These are phyloP conservation scores for Burhinus bistriatus DNA, from an alignment of 2,113 vertebrate genomes.

Conservation along the genomic window DNA sequence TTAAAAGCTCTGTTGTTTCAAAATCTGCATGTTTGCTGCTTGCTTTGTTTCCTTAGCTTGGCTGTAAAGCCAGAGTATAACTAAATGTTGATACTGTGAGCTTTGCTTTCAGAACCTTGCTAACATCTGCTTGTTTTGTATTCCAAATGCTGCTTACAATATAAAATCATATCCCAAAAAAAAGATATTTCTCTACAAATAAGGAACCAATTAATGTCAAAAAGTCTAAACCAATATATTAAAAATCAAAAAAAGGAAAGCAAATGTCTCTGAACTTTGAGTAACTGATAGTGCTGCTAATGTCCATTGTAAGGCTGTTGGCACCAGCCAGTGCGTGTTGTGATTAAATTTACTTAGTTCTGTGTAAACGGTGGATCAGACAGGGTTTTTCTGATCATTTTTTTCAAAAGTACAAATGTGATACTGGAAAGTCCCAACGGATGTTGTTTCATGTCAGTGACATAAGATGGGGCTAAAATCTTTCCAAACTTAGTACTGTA, in stretches of 20 bases:
- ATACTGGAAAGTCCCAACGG: slow-evolving; percentile 31
- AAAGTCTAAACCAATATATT: not conserved
- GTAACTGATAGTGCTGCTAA: not conserved
- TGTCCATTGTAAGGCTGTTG: not conserved
- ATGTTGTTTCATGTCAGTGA: slow-evolving; percentile 74
- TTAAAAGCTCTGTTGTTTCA: slow-evolving; percentile 12
- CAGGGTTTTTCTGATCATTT: not conserved
- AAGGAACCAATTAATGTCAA: slow-evolving; percentile 7
- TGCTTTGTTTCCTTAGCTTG: slow-evolving; percentile 21
- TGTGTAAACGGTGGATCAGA: not conserved
- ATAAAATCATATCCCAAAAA: slow-evolving; percentile 29
- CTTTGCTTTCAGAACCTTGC: not conserved
- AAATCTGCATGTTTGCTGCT: not conserved
- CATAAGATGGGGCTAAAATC: slow-evolving; percentile 81
- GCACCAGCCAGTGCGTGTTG: not conserved
- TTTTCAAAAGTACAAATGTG: slow-evolving; percentile 43
- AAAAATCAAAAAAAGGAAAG: not conserved
- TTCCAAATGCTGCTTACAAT: slow-evolving; percentile 19
- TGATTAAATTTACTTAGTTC: not conserved
- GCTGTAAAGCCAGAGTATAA: not conserved
- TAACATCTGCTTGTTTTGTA: slow-evolving; percentile 47
- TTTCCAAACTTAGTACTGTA: slow-evolving; percentile 60
- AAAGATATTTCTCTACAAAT: slow-evolving; percentile 28
- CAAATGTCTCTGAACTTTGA: not conserved
- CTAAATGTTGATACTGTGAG: not conserved